Conservation (phyloP, 2,797 vertebrate genomes). For the Rhincodon typus region DNA sequence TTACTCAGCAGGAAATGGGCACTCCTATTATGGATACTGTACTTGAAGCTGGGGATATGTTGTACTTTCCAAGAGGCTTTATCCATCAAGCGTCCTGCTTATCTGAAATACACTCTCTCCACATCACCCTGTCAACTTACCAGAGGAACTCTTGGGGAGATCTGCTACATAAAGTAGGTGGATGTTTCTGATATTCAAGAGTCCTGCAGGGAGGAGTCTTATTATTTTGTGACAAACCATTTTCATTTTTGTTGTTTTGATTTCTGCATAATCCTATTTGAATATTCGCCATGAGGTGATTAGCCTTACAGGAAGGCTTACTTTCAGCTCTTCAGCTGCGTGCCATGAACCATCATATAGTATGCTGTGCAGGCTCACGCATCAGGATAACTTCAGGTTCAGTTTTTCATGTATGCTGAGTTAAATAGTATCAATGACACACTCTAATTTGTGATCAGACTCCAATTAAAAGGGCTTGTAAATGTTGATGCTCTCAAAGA, state of each 20-base stretch:
- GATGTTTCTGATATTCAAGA: neutral
- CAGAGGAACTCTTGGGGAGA: constrained; percentile 92
- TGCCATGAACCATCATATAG: neutral
- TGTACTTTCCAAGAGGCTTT: constrained; percentile 92
- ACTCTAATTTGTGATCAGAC: neutral
- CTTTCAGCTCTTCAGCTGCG: neutral
- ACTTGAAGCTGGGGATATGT: constrained; percentile 84
- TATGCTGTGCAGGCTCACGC: neutral
- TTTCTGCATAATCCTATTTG: neutral
- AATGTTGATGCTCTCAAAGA: neutral
- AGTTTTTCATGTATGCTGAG: neutral
- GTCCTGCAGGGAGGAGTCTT: neutral
- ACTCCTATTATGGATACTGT: constrained; percentile 77
- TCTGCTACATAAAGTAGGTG: constrained; percentile 69
- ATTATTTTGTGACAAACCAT: neutral
- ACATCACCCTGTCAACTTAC: constrained; percentile 86
- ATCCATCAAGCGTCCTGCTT: constrained; percentile 86
- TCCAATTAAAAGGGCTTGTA: neutral
- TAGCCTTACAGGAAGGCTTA: neutral
- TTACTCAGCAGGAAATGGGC: constrained; percentile 70
- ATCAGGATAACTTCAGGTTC: neutral
- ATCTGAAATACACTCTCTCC: constrained; percentile 76
- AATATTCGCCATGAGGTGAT: neutral
- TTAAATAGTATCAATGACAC: neutral
- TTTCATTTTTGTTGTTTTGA: neutral